These are phyloP conservation scores for Lamellibrachia columna DNA, from an alignment of 2,888 invertebrate genomes.

Conservation along the genomic window DNA sequence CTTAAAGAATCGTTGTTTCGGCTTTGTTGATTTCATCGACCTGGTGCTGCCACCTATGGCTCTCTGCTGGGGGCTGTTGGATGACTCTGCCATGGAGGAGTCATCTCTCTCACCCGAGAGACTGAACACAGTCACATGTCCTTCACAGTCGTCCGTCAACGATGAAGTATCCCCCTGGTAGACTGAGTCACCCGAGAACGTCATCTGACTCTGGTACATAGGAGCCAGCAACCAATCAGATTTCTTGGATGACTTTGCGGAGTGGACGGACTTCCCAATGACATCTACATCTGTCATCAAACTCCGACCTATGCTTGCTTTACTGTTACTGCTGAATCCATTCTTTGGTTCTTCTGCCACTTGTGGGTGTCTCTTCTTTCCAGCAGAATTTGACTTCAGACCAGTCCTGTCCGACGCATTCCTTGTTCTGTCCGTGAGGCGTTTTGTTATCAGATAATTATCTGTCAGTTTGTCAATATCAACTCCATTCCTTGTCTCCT, in stretches of 20 bases:
- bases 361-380: background rate
- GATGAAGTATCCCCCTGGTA: background rate
- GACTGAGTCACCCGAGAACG: background rate
- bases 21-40: background rate
- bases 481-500: background rate
- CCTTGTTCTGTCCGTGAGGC: background rate
- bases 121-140: background rate
- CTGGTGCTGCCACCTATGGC: background rate
- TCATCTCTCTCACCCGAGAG: background rate
- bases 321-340: background rate
- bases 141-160: background rate
- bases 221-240: background rate
- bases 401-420: background rate
- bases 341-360: background rate
- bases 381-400: background rate
- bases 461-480: background rate
- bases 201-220: background rate
- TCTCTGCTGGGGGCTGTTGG: background rate
- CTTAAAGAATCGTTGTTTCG: background rate
- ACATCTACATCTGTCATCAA: conserved; percentile 8
- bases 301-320: background rate
- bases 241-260: background rate
- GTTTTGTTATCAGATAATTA: background rate
- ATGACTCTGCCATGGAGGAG: background rate
- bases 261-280: background rate